Evolutionary conservation across 2,113 vertebrate species (phyloP).

Genomic region (Balaenoptera acutorostrata): DNA sequence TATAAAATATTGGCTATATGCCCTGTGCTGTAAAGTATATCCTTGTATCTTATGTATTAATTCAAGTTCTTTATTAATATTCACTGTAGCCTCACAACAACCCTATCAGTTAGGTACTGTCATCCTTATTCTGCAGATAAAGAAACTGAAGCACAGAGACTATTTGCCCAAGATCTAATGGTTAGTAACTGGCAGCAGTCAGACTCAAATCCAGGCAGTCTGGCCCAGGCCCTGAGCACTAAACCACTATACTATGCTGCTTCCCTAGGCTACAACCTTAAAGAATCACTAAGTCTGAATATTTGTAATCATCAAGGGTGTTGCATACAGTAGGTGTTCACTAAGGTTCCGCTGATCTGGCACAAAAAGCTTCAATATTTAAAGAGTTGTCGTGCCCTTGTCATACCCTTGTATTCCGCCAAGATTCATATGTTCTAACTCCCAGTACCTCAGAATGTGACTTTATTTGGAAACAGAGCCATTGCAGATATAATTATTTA

Average conservation of each 20-base stretch:
- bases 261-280: neutral
- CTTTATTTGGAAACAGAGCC: neutral
- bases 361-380: neutral
- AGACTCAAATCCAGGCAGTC: neutral
- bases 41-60: neutral
- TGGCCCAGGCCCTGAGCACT: neutral
- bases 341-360: neutral
- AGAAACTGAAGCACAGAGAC: neutral
- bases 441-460: neutral
- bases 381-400: neutral
- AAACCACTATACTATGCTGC: neutral
- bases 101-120: neutral
- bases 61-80: constrained; percentile 8
- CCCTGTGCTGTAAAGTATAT: neutral
- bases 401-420: neutral
- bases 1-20: neutral
- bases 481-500: neutral
- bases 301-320: neutral
- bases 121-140: neutral
- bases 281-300: neutral
- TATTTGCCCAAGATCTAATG: neutral
- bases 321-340: neutral
- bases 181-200: neutral
- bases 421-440: neutral
- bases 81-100: neutral